These are phyloP conservation scores for Amphipoea lucens DNA, from an alignment of 2,888 invertebrate species.

Conservation along the genomic window DNA sequence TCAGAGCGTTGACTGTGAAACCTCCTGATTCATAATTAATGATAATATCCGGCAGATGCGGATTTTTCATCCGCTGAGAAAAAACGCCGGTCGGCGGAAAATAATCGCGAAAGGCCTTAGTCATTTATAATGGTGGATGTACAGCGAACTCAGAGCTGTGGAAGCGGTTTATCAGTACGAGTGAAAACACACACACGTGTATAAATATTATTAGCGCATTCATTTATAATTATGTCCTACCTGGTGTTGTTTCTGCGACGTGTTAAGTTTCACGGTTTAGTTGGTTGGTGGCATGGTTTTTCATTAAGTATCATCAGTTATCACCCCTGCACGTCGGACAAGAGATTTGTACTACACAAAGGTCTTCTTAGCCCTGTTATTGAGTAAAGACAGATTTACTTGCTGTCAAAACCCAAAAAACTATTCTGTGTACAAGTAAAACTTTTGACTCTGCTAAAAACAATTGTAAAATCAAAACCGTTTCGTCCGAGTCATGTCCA, in stretches of 20 bases:
- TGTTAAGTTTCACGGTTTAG: not conserved
- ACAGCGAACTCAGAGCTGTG: constrained; percentile 63
- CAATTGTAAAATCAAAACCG: constrained; percentile 28
- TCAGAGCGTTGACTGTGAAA: constrained; percentile 78
- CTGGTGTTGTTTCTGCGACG: not conserved
- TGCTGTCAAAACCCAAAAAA: not conserved
- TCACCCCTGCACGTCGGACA: not conserved
- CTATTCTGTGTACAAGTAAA: not conserved
- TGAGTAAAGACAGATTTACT: not conserved
- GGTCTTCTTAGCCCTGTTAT: not conserved
- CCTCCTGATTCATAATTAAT: constrained; percentile 88
- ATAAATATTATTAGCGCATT: constrained; percentile 12
- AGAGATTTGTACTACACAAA: not conserved
- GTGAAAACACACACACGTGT: constrained; percentile 27
- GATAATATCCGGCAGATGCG: constrained; percentile 88
- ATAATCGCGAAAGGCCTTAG: constrained; percentile 82
- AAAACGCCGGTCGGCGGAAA: constrained; percentile 82
- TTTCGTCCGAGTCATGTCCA: constrained; percentile 72
- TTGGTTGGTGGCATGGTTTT: not conserved
- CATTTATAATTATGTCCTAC: not conserved
- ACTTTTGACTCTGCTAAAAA: not conserved
- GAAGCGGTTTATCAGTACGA: constrained; percentile 59
- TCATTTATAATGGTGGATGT: constrained; percentile 81
- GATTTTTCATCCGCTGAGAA: constrained; percentile 84
- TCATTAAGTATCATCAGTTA: not conserved